Conservation (phyloP, 2,888 invertebrate genomes). For the Hypena proboscidalis region DNA sequence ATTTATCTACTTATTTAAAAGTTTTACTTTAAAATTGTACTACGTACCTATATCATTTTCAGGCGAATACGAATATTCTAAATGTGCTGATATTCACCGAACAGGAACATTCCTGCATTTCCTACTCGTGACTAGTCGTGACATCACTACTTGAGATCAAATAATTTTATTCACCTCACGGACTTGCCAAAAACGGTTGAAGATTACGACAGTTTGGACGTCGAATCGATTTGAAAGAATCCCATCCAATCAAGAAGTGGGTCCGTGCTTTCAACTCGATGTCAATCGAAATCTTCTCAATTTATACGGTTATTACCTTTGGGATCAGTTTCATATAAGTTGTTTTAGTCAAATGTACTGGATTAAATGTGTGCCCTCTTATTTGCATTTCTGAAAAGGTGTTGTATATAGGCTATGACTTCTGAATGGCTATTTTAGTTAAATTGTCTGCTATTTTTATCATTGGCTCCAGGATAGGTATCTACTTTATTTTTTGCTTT, state of each 20-base stretch:
- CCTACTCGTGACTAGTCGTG: no score
- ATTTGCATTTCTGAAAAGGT: background rate
- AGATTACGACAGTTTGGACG: slow-evolving; percentile 38
- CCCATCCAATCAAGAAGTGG: slow-evolving; percentile 44
- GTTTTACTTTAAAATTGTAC: no score
- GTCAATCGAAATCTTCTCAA: slow-evolving; percentile 17
- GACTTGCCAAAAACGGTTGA: slow-evolving; percentile 43
- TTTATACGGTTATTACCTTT: slow-evolving; percentile 29
- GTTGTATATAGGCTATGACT: background rate
- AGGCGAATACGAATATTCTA: no score
- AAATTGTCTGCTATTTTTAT: no score
- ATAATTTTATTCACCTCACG: slow-evolving; percentile 59
- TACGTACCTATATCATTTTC: no score
- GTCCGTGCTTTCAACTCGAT: slow-evolving; percentile 22
- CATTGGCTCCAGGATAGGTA: no score
- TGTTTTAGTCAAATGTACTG: slow-evolving; percentile 2
- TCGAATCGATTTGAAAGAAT: slow-evolving; percentile 49
- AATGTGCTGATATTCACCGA: no score
- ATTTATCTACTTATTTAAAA: no score
- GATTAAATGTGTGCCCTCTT: background rate
- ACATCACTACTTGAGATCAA: slow-evolving; percentile 12
- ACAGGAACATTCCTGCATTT: no score
- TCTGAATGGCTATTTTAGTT: no score
- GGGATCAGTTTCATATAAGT: slow-evolving; percentile 15
- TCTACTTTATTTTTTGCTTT: no score